phyloP scores from a whole-genome alignment of 2,113 vertebrate species.

The Passer domesticus region DNA sequence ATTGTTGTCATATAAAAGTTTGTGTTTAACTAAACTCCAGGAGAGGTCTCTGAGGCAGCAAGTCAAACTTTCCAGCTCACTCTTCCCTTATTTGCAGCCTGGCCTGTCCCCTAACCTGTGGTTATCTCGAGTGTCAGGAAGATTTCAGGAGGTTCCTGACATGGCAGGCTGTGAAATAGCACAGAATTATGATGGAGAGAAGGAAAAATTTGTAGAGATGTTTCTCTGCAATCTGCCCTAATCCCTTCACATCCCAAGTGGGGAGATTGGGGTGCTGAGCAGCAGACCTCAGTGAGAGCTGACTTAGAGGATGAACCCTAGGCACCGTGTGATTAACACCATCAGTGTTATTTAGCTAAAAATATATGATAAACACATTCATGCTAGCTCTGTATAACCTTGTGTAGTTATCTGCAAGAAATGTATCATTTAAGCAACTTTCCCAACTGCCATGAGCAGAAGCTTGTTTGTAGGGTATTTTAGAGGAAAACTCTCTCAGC shows the following conservation, averaged over 20 bases:
- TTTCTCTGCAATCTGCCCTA: fast-evolving
- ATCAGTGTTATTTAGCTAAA: background rate
- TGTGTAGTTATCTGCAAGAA: no score
- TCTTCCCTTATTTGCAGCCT: background rate
- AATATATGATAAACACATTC: background rate
- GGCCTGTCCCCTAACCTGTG: no score
- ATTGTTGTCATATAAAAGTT: background rate
- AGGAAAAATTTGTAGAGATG: background rate
- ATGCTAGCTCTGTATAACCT: background rate
- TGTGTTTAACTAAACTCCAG: background rate
- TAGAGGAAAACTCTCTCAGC: background rate
- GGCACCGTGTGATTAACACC: background rate
- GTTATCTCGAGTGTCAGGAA: background rate
- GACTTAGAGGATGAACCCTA: no score
- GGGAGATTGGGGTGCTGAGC: background rate
- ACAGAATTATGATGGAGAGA: background rate
- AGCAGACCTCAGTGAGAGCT: background rate
- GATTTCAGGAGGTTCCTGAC: background rate
- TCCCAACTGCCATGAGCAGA: background rate
- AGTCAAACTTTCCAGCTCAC: background rate
- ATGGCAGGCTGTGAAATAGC: fast-evolving
- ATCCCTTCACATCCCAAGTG: fast-evolving
- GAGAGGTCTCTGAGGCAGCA: background rate
- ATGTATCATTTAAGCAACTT: background rate
- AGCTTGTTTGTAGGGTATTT: background rate